These are phyloP conservation scores for Calyptomena viridis DNA, from an alignment of 2,113 vertebrate species.

Conservation along the genomic window DNA sequence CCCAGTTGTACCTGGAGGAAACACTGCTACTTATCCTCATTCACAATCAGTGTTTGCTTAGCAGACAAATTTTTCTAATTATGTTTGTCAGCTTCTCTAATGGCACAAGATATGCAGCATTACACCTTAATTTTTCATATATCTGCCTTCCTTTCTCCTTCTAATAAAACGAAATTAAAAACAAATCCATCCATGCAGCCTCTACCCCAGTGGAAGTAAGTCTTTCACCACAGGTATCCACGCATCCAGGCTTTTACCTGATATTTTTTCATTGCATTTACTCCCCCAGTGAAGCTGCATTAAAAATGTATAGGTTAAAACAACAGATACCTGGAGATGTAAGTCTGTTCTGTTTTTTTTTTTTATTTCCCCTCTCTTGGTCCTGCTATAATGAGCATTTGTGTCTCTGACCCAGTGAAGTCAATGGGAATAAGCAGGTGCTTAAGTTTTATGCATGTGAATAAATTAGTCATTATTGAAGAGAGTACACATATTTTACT, in stretches of 20 bases:
- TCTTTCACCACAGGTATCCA: neutral
- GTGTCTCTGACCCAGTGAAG: neutral
- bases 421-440: neutral
- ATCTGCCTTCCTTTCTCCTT: neutral
- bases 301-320: neutral
- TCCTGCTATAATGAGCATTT: neutral
- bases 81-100: conserved; percentile 3
- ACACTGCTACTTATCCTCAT: neutral
- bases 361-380: neutral
- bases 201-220: neutral
- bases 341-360: neutral
- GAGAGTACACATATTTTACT: neutral
- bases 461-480: neutral
- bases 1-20: neutral
- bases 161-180: neutral
- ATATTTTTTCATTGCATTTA: neutral
- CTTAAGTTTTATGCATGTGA: neutral
- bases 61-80: neutral
- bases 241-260: neutral
- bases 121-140: neutral
- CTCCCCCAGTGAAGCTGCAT: neutral
- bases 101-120: neutral
- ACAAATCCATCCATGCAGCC: neutral
- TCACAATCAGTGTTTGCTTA: neutral
- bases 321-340: neutral